Evolutionary conservation across 2,113 vertebrate genomes (phyloP).

Genomic region (Perccottus glenii): DNA sequence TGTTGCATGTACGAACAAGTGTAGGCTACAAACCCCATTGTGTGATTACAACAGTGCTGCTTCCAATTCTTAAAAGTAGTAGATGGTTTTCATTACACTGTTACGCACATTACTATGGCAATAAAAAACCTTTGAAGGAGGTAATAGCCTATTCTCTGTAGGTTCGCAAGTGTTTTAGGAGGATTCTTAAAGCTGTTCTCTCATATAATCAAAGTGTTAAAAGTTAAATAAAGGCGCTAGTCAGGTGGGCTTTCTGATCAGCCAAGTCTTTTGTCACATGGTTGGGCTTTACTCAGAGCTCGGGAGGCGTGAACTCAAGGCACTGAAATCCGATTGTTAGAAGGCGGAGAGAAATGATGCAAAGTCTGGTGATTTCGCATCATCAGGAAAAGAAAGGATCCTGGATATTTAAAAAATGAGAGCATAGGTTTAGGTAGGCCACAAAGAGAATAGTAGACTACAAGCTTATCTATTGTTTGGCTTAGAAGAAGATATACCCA

Average conservation of each 20-base stretch:
- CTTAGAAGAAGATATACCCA: background rate
- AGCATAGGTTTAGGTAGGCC: background rate
- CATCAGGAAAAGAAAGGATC: constrained; percentile 21
- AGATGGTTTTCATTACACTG: too few relatives aligned
- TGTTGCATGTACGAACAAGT: constrained; percentile 17
- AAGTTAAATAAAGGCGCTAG: constrained; percentile 40
- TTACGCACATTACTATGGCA: too few relatives aligned
- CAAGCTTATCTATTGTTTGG: background rate
- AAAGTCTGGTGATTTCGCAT: constrained; percentile 75
- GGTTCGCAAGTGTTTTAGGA: too few relatives aligned
- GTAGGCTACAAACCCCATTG: background rate
- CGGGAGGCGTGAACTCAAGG: constrained; percentile 57
- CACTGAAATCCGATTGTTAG: constrained; percentile 73
- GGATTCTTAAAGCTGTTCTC: too few relatives aligned
- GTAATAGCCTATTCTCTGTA: too few relatives aligned
- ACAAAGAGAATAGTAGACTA: background rate
- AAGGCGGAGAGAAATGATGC: constrained; percentile 78
- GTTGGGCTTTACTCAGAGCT: constrained; percentile 57
- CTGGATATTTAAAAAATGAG: background rate
- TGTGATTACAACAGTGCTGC: background rate
- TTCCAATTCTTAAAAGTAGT: background rate
- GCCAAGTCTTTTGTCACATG: constrained; percentile 68
- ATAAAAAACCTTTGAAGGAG: too few relatives aligned
- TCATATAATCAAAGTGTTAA: background rate
- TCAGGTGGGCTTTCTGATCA: constrained; percentile 59